Evolutionary conservation across 2,113 vertebrate species (phyloP), one percentile per base, ranked within the genome.

Genomic region (Tetrao urogallus): DNA sequence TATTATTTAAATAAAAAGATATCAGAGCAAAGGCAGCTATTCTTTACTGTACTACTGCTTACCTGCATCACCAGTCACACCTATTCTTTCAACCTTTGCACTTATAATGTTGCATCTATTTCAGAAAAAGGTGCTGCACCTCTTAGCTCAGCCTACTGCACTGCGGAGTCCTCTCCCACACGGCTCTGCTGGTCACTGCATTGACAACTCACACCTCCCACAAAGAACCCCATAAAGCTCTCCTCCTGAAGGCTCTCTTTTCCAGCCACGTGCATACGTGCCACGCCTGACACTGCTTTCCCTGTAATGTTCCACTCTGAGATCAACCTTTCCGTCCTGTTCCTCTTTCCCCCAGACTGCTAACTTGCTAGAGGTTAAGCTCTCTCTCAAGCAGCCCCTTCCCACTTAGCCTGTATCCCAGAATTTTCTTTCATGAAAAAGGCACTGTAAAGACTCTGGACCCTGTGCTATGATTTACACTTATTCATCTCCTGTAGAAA

Each of bases 401-500:
- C 79, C 82, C 66, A 72, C 78, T 95, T 92, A 93, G 92, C 22
- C 25, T 8, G 1, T 47, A 83, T 76, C 79, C 61, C 6, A 0
- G 72, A 84, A 76, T 81, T 67, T 78, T 90, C 70, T 75, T 92
- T 73, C 84, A 82, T 94, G 89, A 81, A 83, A 72, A 56, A 93
- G 82, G 95, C 73, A 94, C 89, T 96, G 96, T 96, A 60, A 92
- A 79, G 77, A 57, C 93, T 54, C 32, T 61, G 76, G 75, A 57
- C 66, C 40, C n/a, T 78, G 63, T 52, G 56, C 83, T 75, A 43
- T 91, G 94, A 92, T 97, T 93, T 94, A 56, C 71, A 90, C 54
- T 50, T 91, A 92, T 90, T 92, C 94, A 86, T 90, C 80, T 92
- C 82, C 92, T 93, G 89, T 16, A 95, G 80, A 90, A 96, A 91